Evolutionary conservation across 1,140 invertebrate genomes (phyloP).

Genomic region (Aphelenchoides avenae): DNA sequence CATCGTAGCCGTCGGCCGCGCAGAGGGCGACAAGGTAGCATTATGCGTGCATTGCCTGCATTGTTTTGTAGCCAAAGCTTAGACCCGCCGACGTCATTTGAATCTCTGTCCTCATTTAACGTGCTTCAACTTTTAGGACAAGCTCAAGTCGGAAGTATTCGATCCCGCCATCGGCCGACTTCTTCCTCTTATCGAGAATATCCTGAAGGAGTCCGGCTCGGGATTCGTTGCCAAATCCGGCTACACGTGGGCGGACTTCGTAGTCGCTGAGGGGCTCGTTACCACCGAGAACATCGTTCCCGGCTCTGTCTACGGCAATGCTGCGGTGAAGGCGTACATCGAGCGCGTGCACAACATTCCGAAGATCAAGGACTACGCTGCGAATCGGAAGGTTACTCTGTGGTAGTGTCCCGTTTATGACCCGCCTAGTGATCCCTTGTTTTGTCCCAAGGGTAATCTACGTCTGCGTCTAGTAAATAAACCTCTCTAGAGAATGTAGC

Average conservation of each 20-base stretch:
- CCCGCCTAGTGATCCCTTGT: too few relatives aligned
- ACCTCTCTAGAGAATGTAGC: too few relatives aligned
- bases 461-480: too few relatives aligned
- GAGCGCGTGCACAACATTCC: conserved; percentile 1
- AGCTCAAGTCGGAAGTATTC: conserved; percentile 3
- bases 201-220: conserved; percentile 8
- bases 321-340: not conserved
- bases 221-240: conserved; percentile 6
- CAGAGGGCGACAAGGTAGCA: too few relatives aligned
- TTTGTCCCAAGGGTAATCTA: too few relatives aligned
- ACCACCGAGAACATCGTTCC: not conserved
- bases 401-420: too few relatives aligned
- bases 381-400: too few relatives aligned
- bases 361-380: not conserved
- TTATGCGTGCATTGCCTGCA: too few relatives aligned
- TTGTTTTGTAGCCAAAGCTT: too few relatives aligned
- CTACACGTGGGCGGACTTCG: conserved; percentile 7
- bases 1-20: too few relatives aligned
- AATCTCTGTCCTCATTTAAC: too few relatives aligned
- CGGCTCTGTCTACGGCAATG: not conserved
- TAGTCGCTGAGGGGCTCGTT: not conserved
- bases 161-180: not conserved
- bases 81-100: too few relatives aligned
- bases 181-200: not conserved
- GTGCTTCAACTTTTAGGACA: conserved; percentile 14